Conservation (phyloP, 2,113 vertebrate genomes). For the Paramisgurnus dabryanus region DNA sequence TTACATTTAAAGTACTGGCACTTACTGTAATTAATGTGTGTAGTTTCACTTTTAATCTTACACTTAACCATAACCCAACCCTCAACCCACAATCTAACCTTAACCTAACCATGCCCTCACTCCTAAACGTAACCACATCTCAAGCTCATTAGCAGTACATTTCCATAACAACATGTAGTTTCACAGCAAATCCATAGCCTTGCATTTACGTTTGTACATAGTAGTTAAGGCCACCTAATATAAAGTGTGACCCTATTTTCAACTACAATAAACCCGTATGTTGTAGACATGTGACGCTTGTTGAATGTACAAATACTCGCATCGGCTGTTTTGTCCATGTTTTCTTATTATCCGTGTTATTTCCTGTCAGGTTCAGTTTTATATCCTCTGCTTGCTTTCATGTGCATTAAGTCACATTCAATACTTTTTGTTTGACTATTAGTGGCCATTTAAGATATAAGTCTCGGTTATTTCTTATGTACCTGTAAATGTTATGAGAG, state of each 20-base stretch:
- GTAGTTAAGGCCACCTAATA: background rate
- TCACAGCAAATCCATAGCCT: too few relatives aligned
- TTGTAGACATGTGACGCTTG: conserved; percentile 37
- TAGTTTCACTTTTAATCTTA: too few relatives aligned
- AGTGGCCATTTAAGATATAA: background rate
- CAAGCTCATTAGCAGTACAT: too few relatives aligned
- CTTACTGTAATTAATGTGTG: too few relatives aligned
- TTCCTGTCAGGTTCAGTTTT: background rate
- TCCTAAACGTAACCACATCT: too few relatives aligned
- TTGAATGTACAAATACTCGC: conserved; percentile 42
- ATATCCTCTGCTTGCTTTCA: background rate
- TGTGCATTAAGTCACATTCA: conserved; percentile 2
- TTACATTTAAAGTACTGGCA: too few relatives aligned
- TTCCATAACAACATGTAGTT: too few relatives aligned
- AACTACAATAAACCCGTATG: conserved; percentile 14
- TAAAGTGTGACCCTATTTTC: conserved; percentile 20
- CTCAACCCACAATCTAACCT: too few relatives aligned
- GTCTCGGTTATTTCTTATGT: background rate
- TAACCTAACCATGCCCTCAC: too few relatives aligned
- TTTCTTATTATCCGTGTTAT: background rate
- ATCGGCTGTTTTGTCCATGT: conserved; percentile 1
- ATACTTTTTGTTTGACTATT: background rate
- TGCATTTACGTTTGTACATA: too few relatives aligned
- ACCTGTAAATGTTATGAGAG: background rate
- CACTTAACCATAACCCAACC: too few relatives aligned